Base-by-base conservation (phyloP, 2,113 vertebrate genomes). In the Pseudolaguvia tuberculata region DNA sequence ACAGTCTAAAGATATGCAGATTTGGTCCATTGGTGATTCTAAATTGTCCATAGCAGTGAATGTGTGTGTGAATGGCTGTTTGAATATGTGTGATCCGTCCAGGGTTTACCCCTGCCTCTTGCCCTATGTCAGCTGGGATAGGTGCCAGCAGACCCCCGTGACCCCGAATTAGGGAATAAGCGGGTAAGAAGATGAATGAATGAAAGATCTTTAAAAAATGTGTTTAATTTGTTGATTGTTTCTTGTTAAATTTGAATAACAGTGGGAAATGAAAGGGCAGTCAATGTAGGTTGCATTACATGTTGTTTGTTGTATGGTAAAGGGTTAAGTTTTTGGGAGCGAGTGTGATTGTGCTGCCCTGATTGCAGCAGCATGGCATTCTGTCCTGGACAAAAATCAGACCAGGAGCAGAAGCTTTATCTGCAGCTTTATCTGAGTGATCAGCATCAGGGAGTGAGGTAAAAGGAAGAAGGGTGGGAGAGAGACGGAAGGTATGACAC, bases 401-500 rank as follows among this genome's bases (percentile, higher is more conserved):
- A 75, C 57, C 67, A 72, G 68, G 35, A 65, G 62, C 65, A 31
- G 59, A 20, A 61, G 59, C n/a, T 75, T 82, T 82, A 82, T 79
- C 81, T 78, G 48, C 42, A 9, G 59, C 65, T 79, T 75, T 79
- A 82, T 82, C 80, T 82, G 65, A 74, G 66, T 82, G 78, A 77
- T 82, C 71, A 82, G 53, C 52, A 59, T 35, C 55, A 31, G 47
- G 45, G 68, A 63, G 55, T 67, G 65, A 48, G 50, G 61, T 42
- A 56, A 29, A 50, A 48, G 51, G 51, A 9, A 79, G 84, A 79
- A 84, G 23, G 20, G 70, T 1, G 14, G 50, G 39, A 58, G 78
- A 66, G 66, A 48, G 61, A 11, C 79, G 86, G 81, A 86, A 84
- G 76, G 79, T 84, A 85, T 86, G 84, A 87, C 86, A 86, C 80